Base-by-base conservation (phyloP, 2,888 invertebrate genomes). In the Clistopyga incitator region DNA sequence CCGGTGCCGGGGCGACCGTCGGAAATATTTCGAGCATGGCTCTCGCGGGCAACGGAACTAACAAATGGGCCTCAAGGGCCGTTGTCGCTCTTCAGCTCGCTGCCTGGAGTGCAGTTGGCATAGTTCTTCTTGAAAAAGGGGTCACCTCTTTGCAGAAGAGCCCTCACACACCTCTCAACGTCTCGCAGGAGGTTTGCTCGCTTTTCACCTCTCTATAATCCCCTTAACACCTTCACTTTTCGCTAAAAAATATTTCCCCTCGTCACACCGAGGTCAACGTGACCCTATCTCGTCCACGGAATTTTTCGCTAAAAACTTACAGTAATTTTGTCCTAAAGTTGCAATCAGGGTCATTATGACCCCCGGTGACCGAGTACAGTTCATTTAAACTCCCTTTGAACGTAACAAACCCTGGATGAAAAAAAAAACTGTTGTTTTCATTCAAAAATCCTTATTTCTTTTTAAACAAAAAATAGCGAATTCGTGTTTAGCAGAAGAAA, bases 11-110 rank as follows among this genome's bases (percentile, higher is more conserved):
- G n/a, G 80, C 80, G 11, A 34, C 29, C 56, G 59, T 56, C 29
- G 71, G 64, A 20, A 68, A 78, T 45, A 61, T 80, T 54, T 76
- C 85, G 15, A 85, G 67, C 47, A 91, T 91, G 91, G 86, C 90
- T 42, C 75, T 88, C 68, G 86, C 86, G 59, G 82, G 86, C 11
- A 64, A 64, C 67, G 81, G 87, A 80, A 84, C 90, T 56, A 90
- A 91, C 86, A 90, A 88, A 85, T 90, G 90, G 90, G 89, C 91
- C 52, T 90, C 91, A 23, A 90, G 88, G 85, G 84, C 87, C 74
- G 90, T 91, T 64, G 87, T 91, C 8, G 86, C 88, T 42, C 88
- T 91, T 77, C 91, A 91, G 77, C 75, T 91, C 50, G 89, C 89
- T 45, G 88, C 90, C 20, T 91, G 91, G 91, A 90, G 88, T 59